Evolutionary conservation across 2,113 vertebrate genomes (phyloP).

Genomic region (human): GRCh38 chrX:22691001-22691500

Average conservation of each 20-base stretch:
- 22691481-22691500: background rate
- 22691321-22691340: background rate
- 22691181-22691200: background rate
- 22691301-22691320: background rate
- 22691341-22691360: background rate
- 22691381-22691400: background rate
- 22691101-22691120: background rate
- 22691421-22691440: background rate
- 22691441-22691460: background rate
- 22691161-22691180: background rate
- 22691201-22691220: background rate
- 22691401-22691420: background rate
- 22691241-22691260: background rate
- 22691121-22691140: background rate
- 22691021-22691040: background rate
- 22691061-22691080: background rate
- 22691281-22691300: background rate
- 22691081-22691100: background rate
- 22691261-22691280: background rate
- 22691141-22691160: background rate
- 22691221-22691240: background rate
- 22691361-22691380: conserved; percentile 32
- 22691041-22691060: background rate
- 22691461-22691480: background rate
- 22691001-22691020: background rate